Evolutionary conservation across 2,888 invertebrate species (phyloP).

Genomic region (Xanthostigma xanthostigma): DNA sequence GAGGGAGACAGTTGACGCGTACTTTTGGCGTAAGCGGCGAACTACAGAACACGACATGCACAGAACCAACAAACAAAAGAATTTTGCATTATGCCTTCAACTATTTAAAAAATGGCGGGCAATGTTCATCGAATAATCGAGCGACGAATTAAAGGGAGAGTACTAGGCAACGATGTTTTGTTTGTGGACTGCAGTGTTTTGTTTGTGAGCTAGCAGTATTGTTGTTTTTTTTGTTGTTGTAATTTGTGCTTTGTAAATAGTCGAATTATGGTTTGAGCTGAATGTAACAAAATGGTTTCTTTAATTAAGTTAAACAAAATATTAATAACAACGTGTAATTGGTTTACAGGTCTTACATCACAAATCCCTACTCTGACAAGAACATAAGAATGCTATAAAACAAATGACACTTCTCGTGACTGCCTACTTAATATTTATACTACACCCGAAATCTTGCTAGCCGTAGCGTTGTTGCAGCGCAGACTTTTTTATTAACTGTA

Average conservation of each 20-base stretch:
- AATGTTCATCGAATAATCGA: no score
- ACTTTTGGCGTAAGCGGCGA: no score
- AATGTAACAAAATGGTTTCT: no score
- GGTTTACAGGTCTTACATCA: conserved; percentile 44
- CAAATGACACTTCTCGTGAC: conserved; percentile 5
- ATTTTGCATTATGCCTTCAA: background rate
- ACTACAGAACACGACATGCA: no score
- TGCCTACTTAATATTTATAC: conserved; percentile 10
- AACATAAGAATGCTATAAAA: conserved; percentile 39
- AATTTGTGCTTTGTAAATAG: no score
- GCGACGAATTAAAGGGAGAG: no score
- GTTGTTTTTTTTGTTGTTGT: conserved; percentile 5
- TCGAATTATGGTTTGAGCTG: no score
- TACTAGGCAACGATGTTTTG: background rate
- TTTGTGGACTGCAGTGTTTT: conserved; percentile 12
- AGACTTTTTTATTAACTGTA: conserved; percentile 11
- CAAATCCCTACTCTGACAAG: conserved; percentile 48
- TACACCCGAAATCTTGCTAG: conserved; percentile 5
- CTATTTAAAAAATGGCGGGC: background rate
- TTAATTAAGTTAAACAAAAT: no score
- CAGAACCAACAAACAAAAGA: no score
- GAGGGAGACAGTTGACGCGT: no score
- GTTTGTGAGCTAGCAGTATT: conserved; percentile 13
- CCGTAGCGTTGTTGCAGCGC: conserved; percentile 8
- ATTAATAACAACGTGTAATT: no score